phyloP scores from a whole-genome alignment of 1,140 invertebrate genomes.

The Asobara japonica region DNA sequence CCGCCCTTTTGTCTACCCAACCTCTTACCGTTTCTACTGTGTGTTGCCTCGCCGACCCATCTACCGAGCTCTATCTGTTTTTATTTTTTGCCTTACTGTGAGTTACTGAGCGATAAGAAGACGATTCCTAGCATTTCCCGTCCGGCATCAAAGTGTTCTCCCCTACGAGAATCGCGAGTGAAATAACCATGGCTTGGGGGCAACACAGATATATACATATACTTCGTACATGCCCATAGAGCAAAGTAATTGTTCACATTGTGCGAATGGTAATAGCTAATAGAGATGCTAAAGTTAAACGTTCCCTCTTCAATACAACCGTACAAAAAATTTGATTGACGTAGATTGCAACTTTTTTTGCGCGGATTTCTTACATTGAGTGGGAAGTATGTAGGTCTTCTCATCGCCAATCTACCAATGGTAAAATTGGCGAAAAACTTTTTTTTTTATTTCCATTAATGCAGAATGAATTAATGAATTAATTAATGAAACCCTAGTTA shows the following conservation, averaged over 20 bases:
- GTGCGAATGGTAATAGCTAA: slow-evolving; percentile 18
- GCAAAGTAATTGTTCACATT: slow-evolving; percentile 26
- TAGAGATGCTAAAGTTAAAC: neutral
- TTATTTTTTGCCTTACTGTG: neutral
- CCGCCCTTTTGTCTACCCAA: neutral
- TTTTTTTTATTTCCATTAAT: too few species aligned
- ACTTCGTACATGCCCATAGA: too few species aligned
- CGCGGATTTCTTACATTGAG: too few species aligned
- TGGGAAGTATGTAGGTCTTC: too few species aligned
- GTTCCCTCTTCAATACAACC: neutral
- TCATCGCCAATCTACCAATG: neutral
- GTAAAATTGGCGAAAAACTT: too few species aligned
- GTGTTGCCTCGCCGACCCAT: neutral
- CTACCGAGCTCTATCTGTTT: neutral
- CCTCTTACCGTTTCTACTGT: neutral
- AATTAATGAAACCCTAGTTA: too few species aligned
- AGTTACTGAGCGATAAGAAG: slow-evolving; percentile 30
- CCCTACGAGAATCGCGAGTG: slow-evolving; percentile 9
- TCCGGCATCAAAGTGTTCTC: slow-evolving; percentile 27
- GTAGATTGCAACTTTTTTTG: too few species aligned
- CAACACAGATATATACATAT: neutral
- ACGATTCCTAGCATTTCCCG: slow-evolving; percentile 21
- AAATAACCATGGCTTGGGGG: slow-evolving; percentile 11
- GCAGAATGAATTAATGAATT: too few species aligned
- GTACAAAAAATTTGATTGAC: too few species aligned